Evolutionary conservation across 2,113 vertebrate species (phyloP), one percentile per base, ranked within the genome.

Genomic region (Dryoscopus gambensis): DNA sequence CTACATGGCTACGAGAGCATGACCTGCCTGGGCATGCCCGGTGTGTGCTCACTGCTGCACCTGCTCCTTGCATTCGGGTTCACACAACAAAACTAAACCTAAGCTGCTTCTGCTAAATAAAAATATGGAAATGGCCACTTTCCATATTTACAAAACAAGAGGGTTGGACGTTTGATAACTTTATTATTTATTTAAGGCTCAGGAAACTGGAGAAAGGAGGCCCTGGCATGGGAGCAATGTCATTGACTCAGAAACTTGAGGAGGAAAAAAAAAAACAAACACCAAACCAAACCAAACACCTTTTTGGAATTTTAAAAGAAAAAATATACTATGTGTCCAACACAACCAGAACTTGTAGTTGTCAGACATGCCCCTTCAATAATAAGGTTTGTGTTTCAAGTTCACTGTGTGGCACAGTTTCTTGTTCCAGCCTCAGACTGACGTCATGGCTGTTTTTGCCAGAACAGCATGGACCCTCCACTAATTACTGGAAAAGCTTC

Each of bases 401-500:
- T 90, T 88, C 84, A 67, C 64, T 7, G 6, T 84, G 60, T 30
- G 5, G 83, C 78, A 87, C 31, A 81, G 77, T 70, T 91, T 82
- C 93, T 89, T 67, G 53, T 79, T 71, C 95, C 84, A 75, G 46
- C 27, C 78, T 56, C 9, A 1, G n/a, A 50, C 86, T 93, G 94
- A 97, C 52, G 5, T 97, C 95, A 97, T n/a, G 52, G 57, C 31
- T 90, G 85, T 68, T 95, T 96, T 77, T 95, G 95, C 95, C 97
- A 97, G 84, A 96, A 96, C 91, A 95, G 94, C 90, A 86, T 18
- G 80, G 95, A 89, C 91, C 93, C 93, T 76, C 84, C 84, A 88
- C 87, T 96, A 96, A 97, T 97, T 95, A 96, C 95, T 97, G 95
- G 94, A 97, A 97, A 96, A 93, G 90, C 75, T 88, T 74, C 92